A percentile compares a stretch with the other conserved stretches of the same genome.
Evolutionary conservation across 2,113 vertebrate species (phyloP).

Genomic region (Antigone vipio): DNA sequence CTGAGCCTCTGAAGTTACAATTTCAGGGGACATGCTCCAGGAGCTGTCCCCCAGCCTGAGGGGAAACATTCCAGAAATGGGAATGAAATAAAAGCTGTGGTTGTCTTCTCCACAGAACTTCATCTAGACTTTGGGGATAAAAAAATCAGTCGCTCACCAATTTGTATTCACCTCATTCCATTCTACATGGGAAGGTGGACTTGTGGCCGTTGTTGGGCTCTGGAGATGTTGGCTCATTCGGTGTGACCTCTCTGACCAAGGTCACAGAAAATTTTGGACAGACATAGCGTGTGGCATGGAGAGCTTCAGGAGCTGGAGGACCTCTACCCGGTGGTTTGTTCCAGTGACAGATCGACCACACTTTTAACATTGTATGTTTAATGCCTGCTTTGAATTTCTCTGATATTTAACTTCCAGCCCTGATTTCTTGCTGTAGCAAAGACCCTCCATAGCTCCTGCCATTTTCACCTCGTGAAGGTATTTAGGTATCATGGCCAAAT

Average conservation of each 20-base stretch:
- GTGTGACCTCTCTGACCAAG: not conserved
- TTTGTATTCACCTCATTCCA: not conserved
- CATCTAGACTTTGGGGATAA: not conserved
- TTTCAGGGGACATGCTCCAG: not conserved
- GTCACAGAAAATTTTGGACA: not conserved
- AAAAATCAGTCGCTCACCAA: not conserved
- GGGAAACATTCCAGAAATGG: not conserved
- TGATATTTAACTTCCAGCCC: not conserved
- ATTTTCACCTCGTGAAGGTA: not conserved
- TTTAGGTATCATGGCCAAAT: not conserved
- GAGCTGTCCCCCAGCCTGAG: not conserved
- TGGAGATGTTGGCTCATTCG: not conserved
- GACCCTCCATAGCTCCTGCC: not conserved
- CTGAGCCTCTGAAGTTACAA: not conserved
- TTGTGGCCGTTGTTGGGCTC: too few species aligned
- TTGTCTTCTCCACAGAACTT: not conserved
- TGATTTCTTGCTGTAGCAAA: not conserved
- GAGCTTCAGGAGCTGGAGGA: not conserved
- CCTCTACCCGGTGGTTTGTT: not conserved
- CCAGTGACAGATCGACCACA: not conserved
- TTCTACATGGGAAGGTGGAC: not conserved
- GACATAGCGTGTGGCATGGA: fast-evolving
- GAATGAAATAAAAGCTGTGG: not conserved
- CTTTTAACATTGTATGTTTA: not conserved
- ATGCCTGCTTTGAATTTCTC: not conserved